Base-by-base conservation (phyloP, 2,888 invertebrate species). In the Diadegma fenestrale region DNA sequence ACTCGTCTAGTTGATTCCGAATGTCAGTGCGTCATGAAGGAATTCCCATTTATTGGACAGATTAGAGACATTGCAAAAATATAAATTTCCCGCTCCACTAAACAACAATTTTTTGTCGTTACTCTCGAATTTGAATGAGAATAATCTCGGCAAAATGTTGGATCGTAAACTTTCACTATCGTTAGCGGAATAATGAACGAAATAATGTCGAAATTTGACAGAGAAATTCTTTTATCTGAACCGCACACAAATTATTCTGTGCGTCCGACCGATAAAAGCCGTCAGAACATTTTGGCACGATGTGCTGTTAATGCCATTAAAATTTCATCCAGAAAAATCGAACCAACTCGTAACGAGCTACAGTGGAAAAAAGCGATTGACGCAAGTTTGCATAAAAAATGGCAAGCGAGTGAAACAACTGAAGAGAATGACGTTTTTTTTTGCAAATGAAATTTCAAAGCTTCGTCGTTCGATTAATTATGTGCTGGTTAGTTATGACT, bases 11-110 rank as follows among this genome's bases (percentile, higher is more conserved):
- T 41, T 26, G 41, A 19, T 19, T 6, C 19, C 12, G 33, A 63
- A 48, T 30, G 63, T 63, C 33, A 54, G 14, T 48, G 75, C 48
- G 75, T 63, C 75, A 75, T 64, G 33, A 17, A 54, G 64, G 48
- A 63, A 43, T 48, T 33, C 33, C 75, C 63, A 75, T 75, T 63
- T 2, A 33, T 48, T 48, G 22, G 19, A 33, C 37, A 37, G 37
- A 37, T 37, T 48, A 5, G n/a, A 26, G 17, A n/a, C 7, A 33
- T 33, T 61, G 37, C 19, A 75, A 10, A 17, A 43, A 8, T 45
- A 68, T 2, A 48, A 69, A 30, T 6, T 22, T 30, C 10, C 48
- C 19, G 0, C 1, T n/a, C 17, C 8, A 69, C 10, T 26, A 6
- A 8, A 26, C 43, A 64, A 14, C n/a, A 0, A 14, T 26, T 54